Base-by-base conservation (phyloP, 2,797 vertebrate genomes). In the Helarctos malayanus region DNA sequence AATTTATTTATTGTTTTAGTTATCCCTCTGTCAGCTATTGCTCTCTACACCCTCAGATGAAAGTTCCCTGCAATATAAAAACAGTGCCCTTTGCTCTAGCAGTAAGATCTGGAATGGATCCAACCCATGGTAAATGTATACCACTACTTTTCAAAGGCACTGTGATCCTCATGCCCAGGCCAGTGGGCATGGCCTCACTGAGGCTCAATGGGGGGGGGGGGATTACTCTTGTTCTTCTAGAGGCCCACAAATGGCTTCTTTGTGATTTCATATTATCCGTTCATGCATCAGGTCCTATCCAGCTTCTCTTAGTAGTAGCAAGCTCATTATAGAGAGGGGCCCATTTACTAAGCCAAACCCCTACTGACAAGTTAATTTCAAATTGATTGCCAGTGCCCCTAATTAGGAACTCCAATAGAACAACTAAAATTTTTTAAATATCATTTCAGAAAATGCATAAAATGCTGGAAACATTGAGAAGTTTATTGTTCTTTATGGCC, bases 1-100 rank as follows among this genome's bases (percentile, higher is more conserved):
- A 61, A 61, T 92, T 94, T 3, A 85, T 52, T 93, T 86, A 19
- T 80, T 94, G 75, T 87, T 95, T 95, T 84, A 96, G 41, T 81
- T 52, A 7, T 63, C 23, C 18, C 9, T 8, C 7, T 15, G 52
- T 83, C 47, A 69, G 9, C 41, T 57, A 10, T 23, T 94, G 35
- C 23, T 89, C 61, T 61, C 18, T 23, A 91, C 56, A 2, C 61
- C 13, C 41, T 63, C 71, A 68, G 49, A 71, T 76, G 84, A 65
- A 81, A 73, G 49, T 65, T 90, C 32, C 59, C 35, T 73, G 3
- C 32, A 68, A 88, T 61, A 3, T 81, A 75, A 86, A 89, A 84
- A 76, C 5, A 83, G 29, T 73, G 47, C 41, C 38, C 47, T 73
- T 92, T 80, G 18, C 59, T 29, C 32, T 16, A 81, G 63, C 88